Conservation (phyloP, 2,888 invertebrate genomes). For the Fragum whitleyi region DNA sequence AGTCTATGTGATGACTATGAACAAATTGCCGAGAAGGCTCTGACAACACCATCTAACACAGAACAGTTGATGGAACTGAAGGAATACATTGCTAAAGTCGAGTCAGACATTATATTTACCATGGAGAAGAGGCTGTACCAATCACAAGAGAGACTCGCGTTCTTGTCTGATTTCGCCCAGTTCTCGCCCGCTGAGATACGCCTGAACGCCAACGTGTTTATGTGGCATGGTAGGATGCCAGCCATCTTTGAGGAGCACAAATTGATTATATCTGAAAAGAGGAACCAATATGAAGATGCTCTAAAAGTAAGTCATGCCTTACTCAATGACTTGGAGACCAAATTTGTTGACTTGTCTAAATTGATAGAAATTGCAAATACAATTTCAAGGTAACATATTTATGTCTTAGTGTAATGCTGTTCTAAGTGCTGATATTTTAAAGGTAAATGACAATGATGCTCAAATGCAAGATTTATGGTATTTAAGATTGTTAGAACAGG, state of each 20-base stretch:
- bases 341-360: too few relatives aligned
- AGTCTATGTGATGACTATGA: constrained; percentile 95
- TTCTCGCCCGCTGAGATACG: constrained; percentile 94
- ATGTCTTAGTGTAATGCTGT: too few relatives aligned
- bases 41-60: constrained; percentile 93
- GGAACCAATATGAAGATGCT: constrained; percentile 93
- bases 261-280: constrained; percentile 92
- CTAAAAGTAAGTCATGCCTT: constrained; percentile 88
- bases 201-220: constrained; percentile 94
- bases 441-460: too few relatives aligned
- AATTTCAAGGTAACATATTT: not conserved
- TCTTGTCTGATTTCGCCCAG: constrained; percentile 92
- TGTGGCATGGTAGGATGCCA: constrained; percentile 94
- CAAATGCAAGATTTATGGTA: too few relatives aligned
- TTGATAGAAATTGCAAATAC: too few relatives aligned
- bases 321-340: too few relatives aligned
- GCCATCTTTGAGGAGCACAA: constrained; percentile 93
- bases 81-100: constrained; percentile 91
- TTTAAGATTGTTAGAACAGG: too few relatives aligned
- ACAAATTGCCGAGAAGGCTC: constrained; percentile 91
- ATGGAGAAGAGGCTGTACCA: constrained; percentile 91
- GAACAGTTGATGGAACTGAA: constrained; percentile 94
- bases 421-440: too few relatives aligned
- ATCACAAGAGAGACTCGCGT: constrained; percentile 88
- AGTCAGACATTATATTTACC: constrained; percentile 89